Evolutionary conservation across 1,140 invertebrate genomes (phyloP).

Genomic region (Patella vulgata): DNA sequence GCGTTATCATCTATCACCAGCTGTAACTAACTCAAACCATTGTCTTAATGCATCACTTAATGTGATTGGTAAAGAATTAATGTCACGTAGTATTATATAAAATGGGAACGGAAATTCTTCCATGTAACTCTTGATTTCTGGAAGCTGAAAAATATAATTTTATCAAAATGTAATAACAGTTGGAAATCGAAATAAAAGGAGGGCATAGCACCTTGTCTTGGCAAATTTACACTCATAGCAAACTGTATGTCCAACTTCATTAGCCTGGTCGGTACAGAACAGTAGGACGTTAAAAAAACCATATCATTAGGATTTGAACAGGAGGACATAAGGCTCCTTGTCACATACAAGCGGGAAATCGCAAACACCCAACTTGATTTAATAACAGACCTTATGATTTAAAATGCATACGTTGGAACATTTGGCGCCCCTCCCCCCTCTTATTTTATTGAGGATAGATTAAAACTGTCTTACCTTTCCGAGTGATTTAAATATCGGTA

Average conservation of each 20-base stretch:
- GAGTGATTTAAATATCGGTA: slow-evolving; percentile 74
- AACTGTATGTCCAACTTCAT: too few relatives aligned
- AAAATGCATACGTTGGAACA: too few relatives aligned
- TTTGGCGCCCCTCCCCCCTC: too few relatives aligned
- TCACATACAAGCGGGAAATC: too few relatives aligned
- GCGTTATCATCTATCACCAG: slow-evolving; percentile 32
- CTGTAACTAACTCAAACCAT: slow-evolving; percentile 96
- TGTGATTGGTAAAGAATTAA: slow-evolving; percentile 85
- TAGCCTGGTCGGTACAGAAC: too few relatives aligned
- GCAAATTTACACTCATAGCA: too few relatives aligned
- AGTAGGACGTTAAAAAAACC: too few relatives aligned
- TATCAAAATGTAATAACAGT: not conserved
- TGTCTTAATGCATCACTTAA: slow-evolving; percentile 95
- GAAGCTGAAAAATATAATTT: slow-evolving; percentile 68
- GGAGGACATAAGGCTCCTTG: too few relatives aligned
- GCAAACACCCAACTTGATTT: too few relatives aligned
- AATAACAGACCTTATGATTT: too few relatives aligned
- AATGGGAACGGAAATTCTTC: slow-evolving; percentile 99
- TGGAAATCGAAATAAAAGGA: not conserved
- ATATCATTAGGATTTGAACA: too few relatives aligned
- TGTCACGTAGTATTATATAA: slow-evolving; percentile 92
- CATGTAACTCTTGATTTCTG: slow-evolving; percentile 82
- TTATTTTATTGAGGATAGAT: too few relatives aligned
- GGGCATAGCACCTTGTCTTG: not conserved
- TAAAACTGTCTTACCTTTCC: slow-evolving; percentile 64